These are phyloP conservation scores for Petrophora chlorosata DNA, from an alignment of 2,888 invertebrate species.

Conservation along the genomic window DNA sequence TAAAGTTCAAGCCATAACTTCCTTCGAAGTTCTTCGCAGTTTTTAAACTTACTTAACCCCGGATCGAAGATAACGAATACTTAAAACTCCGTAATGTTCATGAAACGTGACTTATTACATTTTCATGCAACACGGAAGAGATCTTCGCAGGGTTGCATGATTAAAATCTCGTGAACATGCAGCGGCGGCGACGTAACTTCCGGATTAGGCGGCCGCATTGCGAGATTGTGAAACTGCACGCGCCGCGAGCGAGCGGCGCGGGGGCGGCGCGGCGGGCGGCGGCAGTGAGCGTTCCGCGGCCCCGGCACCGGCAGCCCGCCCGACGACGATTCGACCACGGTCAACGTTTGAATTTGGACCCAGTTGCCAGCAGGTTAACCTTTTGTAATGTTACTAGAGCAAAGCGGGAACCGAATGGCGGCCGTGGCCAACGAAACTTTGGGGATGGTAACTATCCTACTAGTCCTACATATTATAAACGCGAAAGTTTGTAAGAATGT, in stretches of 20 bases:
- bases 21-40: neutral
- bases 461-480: too few relatives aligned
- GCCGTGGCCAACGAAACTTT: too few relatives aligned
- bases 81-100: neutral
- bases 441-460: too few relatives aligned
- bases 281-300: too few relatives aligned
- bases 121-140: constrained; percentile 31
- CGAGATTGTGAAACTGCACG: constrained; percentile 10
- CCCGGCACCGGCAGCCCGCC: too few relatives aligned
- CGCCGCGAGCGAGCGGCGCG: too few relatives aligned
- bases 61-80: neutral
- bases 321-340: too few relatives aligned
- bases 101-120: constrained; percentile 20
- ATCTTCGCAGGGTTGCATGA: constrained; percentile 32
- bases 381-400: too few relatives aligned
- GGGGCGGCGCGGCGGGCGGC: constrained; percentile 11
- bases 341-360: constrained; percentile 5
- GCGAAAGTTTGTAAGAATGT: too few relatives aligned
- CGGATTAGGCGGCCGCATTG: constrained; percentile 20
- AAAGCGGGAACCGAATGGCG: too few relatives aligned
- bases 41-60: neutral
- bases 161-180: constrained; percentile 29
- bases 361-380: too few relatives aligned
- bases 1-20: neutral
- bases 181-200: constrained; percentile 32